These are phyloP conservation scores for Archilochus colubris DNA, from an alignment of 2,113 vertebrate genomes.

Conservation along the genomic window DNA sequence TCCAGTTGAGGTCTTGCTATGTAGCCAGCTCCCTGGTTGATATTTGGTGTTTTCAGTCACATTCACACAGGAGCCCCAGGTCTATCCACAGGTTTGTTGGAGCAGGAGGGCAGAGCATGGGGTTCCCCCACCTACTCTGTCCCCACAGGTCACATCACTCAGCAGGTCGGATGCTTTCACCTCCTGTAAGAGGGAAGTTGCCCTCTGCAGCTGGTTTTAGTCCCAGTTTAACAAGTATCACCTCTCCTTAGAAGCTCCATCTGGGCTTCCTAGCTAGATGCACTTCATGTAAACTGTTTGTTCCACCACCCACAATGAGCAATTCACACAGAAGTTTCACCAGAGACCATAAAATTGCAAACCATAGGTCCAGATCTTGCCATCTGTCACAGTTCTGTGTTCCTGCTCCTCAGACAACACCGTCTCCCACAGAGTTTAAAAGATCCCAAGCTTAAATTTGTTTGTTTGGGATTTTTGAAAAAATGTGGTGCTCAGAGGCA, in stretches of 20 bases:
- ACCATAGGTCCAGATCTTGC: slow-evolving; percentile 42
- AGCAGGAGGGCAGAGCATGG: neutral
- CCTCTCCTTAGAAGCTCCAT: neutral
- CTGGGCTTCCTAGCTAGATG: neutral
- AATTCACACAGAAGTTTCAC: neutral
- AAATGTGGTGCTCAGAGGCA: slow-evolving; percentile 1
- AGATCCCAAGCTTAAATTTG: slow-evolving; percentile 27
- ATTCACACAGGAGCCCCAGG: neutral
- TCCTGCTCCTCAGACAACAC: slow-evolving; percentile 44
- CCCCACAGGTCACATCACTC: accelerated
- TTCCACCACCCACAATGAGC: slow-evolving; percentile 24
- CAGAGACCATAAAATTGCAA: slow-evolving; percentile 52
- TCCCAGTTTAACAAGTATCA: neutral
- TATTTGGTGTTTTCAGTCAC: neutral
- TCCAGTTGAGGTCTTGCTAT: neutral
- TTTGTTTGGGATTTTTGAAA: slow-evolving; percentile 40
- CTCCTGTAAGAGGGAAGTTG: neutral
- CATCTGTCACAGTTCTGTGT: slow-evolving; percentile 43
- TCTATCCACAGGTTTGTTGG: neutral
- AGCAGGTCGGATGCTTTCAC: neutral
- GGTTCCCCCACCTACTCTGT: neutral
- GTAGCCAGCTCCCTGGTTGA: neutral
- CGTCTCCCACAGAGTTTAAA: slow-evolving; percentile 38
- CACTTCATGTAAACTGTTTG: slow-evolving; percentile 32
- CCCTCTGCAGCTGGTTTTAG: neutral